Conservation (phyloP, 2,888 invertebrate genomes). For the Lasiommata megera region DNA sequence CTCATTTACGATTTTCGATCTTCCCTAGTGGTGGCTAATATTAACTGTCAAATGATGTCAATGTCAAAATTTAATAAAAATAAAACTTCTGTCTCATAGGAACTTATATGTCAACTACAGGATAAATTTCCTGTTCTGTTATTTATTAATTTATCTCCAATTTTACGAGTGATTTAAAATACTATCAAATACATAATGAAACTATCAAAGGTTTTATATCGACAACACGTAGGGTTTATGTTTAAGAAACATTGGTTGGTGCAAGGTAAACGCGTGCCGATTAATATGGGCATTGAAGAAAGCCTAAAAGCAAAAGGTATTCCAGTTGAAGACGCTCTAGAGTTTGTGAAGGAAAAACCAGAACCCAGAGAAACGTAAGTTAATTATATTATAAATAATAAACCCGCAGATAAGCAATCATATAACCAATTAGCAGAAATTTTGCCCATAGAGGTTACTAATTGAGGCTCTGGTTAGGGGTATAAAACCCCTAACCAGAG, state of each 20-base stretch:
- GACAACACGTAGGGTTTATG: conserved; percentile 87
- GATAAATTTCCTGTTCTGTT: too few species aligned
- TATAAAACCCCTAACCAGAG: too few species aligned
- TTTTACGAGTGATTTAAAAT: not conserved
- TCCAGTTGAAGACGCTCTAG: conserved; percentile 82
- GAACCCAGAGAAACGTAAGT: conserved; percentile 51
- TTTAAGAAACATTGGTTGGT: conserved; percentile 87
- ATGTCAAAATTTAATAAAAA: not conserved
- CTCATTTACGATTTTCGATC: too few species aligned
- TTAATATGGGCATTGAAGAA: conserved; percentile 78
- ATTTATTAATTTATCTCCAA: not conserved
- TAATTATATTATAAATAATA: not conserved
- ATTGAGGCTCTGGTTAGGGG: too few species aligned
- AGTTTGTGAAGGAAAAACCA: conserved; percentile 75
- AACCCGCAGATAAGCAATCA: too few species aligned
- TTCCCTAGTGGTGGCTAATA: too few species aligned
- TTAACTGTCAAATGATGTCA: not conserved
- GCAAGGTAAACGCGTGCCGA: conserved; percentile 82
- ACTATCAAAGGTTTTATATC: conserved; percentile 80
- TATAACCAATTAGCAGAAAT: too few species aligned
- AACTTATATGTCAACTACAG: not conserved
- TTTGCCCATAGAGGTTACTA: too few species aligned
- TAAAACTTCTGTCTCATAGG: not conserved
- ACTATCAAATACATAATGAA: conserved; percentile 82
- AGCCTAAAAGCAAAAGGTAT: conserved; percentile 81